Evolutionary conservation across 2,888 invertebrate genomes (phyloP), one percentile per base, ranked within the genome.

Genomic region (Chaetogeoica ovagalla): DNA sequence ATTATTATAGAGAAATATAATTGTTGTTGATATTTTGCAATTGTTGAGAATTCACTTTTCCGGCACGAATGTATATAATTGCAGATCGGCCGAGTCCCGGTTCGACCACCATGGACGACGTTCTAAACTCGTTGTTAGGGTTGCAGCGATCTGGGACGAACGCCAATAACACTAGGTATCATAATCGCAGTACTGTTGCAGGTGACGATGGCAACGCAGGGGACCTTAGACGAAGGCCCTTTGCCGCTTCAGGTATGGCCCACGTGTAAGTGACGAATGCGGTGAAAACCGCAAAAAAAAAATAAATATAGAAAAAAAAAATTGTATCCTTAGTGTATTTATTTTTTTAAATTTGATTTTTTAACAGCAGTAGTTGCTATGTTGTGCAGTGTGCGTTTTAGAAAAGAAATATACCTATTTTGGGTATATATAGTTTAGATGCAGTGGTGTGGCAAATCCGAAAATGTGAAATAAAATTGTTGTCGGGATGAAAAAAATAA

Each of bases 31-130:
- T 55, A 19, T 19, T 19, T 55, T 43, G 37, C 63, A 13, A 71
- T 30, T 70, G 79, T 79, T 79, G 79, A 79, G 79, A 79, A 71
- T 79, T 71, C 79, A 71, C 79, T 63, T 63, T 19, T 79, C 71
- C 13, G 70, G 79, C 79, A 79, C 79, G 39, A 55, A 79, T 43
- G 9, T 43, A 43, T 48, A 48, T 79, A 71, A 62, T 79, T 79
- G 39, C 79, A 79, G 79, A 79, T 79, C 79, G 79, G 39, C 71
- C 79, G 43, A 79, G 70, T 71, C 92, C 92, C 71, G 91, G 93
- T 85, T 93, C 93, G 84, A 93, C 95, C 82, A 96, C 96, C 84
- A 89, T 96, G 86, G 96, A 96, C 89, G 96, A 96, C 89, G 96
- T 96, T 84, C 89, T 96, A 88, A 95, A 96, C 88, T 94, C 95